phyloP scores from a whole-genome alignment of 2,888 invertebrate genomes.

The Ophion ventricosus region DNA sequence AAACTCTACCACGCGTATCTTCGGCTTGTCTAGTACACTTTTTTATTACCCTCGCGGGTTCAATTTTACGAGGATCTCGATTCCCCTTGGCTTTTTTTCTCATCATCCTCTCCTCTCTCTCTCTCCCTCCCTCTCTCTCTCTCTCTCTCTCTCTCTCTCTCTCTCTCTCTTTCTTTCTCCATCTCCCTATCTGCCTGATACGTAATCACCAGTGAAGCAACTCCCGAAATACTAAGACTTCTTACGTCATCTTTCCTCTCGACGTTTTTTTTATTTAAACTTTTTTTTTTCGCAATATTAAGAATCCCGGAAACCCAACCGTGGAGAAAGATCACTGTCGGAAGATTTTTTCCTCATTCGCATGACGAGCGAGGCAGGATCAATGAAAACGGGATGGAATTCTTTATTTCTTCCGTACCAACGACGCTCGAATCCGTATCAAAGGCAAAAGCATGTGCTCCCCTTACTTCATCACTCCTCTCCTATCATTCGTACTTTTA shows the following conservation, averaged over 20 bases:
- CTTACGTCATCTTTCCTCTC: constrained; percentile 20
- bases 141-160: too few relatives aligned
- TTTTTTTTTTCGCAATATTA: constrained; percentile 59
- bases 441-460: constrained; percentile 56
- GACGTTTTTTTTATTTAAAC: not conserved
- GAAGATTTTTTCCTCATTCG: constrained; percentile 55
- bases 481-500: not conserved
- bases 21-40: constrained; percentile 69
- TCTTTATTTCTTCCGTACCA: constrained; percentile 54
- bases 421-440: constrained; percentile 62
- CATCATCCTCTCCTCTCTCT: constrained; percentile 33
- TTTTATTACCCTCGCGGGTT: constrained; percentile 75
- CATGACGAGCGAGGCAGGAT: constrained; percentile 55
- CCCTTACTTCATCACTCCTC: constrained; percentile 36
- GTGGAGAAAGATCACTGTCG: constrained; percentile 35
- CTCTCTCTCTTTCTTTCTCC: too few relatives aligned
- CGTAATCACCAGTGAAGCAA: constrained; percentile 62
- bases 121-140: not conserved
- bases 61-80: constrained; percentile 72
- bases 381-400: constrained; percentile 56
- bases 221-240: constrained; percentile 48
- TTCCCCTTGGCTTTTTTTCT: constrained; percentile 31
- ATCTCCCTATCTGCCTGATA: constrained; percentile 13
- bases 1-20: constrained; percentile 45
- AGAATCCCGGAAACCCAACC: constrained; percentile 40